Evolutionary conservation across 2,113 vertebrate species (phyloP).

Genomic region (Isurus oxyrinchus): DNA sequence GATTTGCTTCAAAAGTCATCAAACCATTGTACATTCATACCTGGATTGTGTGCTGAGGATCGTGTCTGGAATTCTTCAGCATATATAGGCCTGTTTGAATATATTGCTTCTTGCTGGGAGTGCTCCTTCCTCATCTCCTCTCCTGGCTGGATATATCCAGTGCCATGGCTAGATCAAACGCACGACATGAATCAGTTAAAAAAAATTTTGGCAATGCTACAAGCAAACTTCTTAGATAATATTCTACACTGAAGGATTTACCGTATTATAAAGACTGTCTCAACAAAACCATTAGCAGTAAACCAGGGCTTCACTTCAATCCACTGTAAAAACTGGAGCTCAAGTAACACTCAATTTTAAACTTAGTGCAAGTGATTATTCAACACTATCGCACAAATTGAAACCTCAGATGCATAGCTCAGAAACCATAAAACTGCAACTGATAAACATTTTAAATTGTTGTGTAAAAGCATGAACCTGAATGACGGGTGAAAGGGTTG

Average conservation of each 20-base stretch:
- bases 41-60: constrained; percentile 85
- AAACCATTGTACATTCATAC: constrained; percentile 51
- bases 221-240: not conserved
- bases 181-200: not conserved
- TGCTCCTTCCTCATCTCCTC: constrained; percentile 65
- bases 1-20: not conserved
- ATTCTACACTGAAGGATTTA: not conserved
- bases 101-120: constrained; percentile 67
- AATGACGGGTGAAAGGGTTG: not conserved
- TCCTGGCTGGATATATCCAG: constrained; percentile 65
- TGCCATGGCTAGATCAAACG: constrained; percentile 54
- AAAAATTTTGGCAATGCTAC: not conserved
- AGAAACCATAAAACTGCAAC: not conserved
- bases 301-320: not conserved
- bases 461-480: not conserved
- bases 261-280: not conserved
- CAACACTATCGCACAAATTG: not conserved
- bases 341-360: not conserved
- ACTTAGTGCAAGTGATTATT: not conserved
- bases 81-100: constrained; percentile 71
- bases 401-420: not conserved
- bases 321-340: not conserved
- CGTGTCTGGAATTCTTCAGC: constrained; percentile 74
- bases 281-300: not conserved
- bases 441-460: not conserved